Evolutionary conservation across 1,140 invertebrate genomes (phyloP), one percentile per base, ranked within the genome.

Genomic region (Apis florea): DNA sequence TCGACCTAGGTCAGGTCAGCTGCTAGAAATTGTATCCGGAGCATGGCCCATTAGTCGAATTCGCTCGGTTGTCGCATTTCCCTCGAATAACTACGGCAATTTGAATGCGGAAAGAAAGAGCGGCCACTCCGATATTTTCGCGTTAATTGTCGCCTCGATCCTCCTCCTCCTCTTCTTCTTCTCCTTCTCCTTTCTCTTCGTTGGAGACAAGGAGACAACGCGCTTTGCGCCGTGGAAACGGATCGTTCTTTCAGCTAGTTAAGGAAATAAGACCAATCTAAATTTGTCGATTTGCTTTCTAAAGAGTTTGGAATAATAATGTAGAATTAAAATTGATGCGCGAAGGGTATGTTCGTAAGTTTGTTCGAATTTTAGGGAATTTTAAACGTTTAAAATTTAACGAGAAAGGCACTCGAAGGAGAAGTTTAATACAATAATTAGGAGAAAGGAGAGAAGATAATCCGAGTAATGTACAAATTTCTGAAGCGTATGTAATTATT

Each of bases 11-110:
- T 67, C 51, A 53, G 75, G 51, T 77, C 63, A 64, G 31, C 63
- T 51, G 2, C 21, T 54, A 13, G 63, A 67, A 67, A 73, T n/a
- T 67, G 53, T 67, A 67, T 67, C 66, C 66, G 54, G 64, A 49
- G 47, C 54, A 70, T 24, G 67, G 49, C 9, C 76, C 76, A 78
- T 78, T 78, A 78, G 76, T 71, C 67, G 68, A 71, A 71, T 63
- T 71, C 56, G 51, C 19, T 59, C 31, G n/a, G 12, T 26, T 61
- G 54, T 61, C 26, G 26, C 15, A 40, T 79, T 24, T 26, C 5
- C 11, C 17, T 10, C 51, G 24, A 69, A 78, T 78, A 78, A 78
- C 19, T 67, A 40, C 49, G 63, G 49, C 72, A 11, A 31, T 47
- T 51, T 19, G 24, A 74, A 66, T 17, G 12, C 26, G 75, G 47